These are phyloP conservation scores for Amblyteles armatorius DNA, from an alignment of 2,888 invertebrate species.

Conservation along the genomic window DNA sequence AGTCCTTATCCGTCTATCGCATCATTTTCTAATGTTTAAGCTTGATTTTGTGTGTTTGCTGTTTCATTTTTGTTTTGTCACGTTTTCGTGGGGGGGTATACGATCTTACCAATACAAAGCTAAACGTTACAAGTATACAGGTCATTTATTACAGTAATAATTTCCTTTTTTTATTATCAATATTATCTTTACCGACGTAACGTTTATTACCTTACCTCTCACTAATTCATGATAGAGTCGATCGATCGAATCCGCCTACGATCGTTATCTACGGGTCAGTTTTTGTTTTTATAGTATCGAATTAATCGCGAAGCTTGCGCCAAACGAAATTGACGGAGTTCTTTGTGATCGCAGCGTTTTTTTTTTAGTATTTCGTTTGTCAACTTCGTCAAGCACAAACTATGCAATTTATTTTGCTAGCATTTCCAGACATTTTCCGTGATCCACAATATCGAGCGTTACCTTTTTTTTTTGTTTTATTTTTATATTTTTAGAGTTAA, in stretches of 20 bases:
- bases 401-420: slow-evolving; percentile 10
- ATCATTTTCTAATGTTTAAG: slow-evolving; percentile 56
- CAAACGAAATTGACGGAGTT: slow-evolving; percentile 3
- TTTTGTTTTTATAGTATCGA: slow-evolving; percentile 1
- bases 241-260: slow-evolving; percentile 73
- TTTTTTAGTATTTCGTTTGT: neutral
- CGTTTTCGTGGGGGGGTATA: slow-evolving; percentile 74
- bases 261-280: slow-evolving; percentile 26
- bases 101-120: slow-evolving; percentile 84
- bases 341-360: slow-evolving; percentile 40
- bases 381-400: slow-evolving; percentile 19
- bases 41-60: slow-evolving; percentile 37
- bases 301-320: slow-evolving; percentile 9
- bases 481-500: slow-evolving; percentile 13
- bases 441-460: slow-evolving; percentile 11
- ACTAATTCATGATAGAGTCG: slow-evolving; percentile 81
- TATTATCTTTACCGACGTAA: slow-evolving; percentile 79
- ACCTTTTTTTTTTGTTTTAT: neutral
- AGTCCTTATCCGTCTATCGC: slow-evolving; percentile 21
- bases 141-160: slow-evolving; percentile 83
- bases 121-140: slow-evolving; percentile 84
- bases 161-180: slow-evolving; percentile 76
- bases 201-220: slow-evolving; percentile 80
- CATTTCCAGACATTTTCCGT: slow-evolving; percentile 20
- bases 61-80: slow-evolving; percentile 50